Percentiles rank a stretch among this genome's conserved stretches.
Evolutionary conservation across 2,888 invertebrate genomes (phyloP).

Genomic region (Latrodectus hesperus): DNA sequence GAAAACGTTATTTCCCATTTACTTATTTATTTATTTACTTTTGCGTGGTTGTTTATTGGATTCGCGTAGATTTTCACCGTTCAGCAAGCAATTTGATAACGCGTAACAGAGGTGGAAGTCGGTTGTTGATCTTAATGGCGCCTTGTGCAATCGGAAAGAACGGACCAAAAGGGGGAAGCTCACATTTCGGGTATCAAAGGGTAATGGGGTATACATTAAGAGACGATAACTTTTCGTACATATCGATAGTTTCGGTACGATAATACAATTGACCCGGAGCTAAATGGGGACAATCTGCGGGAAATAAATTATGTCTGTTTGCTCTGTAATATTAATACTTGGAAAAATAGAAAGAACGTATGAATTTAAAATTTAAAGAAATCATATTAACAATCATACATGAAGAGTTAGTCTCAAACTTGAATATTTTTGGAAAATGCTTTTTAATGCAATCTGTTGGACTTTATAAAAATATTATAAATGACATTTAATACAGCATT

Average conservation of each 20-base stretch:
- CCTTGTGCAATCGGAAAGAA: constrained; percentile 30
- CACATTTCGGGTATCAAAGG: constrained; percentile 42
- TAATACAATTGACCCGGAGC: not conserved
- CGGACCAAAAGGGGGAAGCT: constrained; percentile 32
- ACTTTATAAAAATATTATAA: no score
- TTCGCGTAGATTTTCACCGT: constrained; percentile 48
- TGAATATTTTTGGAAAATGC: no score
- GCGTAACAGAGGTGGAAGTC: constrained; percentile 9
- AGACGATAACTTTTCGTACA: not conserved
- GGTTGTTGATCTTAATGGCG: not conserved
- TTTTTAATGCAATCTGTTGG: no score
- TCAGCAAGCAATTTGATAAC: constrained; percentile 52
- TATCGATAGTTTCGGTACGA: constrained; percentile 38
- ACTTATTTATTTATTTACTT: constrained; percentile 60
- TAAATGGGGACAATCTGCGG: no score
- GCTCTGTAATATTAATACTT: no score
- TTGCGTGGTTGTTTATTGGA: constrained; percentile 58
- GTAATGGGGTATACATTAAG: constrained; percentile 60
- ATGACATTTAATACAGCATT: no score
- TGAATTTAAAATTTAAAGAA: no score
- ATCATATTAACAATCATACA: no score
- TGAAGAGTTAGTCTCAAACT: no score
- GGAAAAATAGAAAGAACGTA: no score
- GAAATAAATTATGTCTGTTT: no score
- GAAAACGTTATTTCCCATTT: constrained; percentile 29